Evolutionary conservation across 2,113 vertebrate species (phyloP), one percentile per base, ranked within the genome.

Genomic region (Dascyllus trimaculatus): DNA sequence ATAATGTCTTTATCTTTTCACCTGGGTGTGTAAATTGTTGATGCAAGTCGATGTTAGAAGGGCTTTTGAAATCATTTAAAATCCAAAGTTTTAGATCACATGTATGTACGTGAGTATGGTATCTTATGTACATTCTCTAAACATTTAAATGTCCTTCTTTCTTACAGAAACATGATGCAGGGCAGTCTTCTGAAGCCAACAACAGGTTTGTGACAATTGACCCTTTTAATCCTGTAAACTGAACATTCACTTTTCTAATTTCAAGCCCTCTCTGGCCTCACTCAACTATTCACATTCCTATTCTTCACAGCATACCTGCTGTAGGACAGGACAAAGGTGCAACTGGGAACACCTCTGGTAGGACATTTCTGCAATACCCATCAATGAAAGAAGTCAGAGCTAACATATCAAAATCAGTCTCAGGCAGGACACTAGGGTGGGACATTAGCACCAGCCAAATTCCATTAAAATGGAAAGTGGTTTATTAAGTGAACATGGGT

Each of bases 191-290:
- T 61, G 78, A 80, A 18, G 22, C 24, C 13, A 80, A 29, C 57
- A 76, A 25, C 70, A 86, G 88, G 92, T 93, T 11, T 63, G 87
- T 77, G 15, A 29, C 29, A 38, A 1, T n/a, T n/a, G n/a, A n/a
- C n/a, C n/a, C n/a, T 74, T 32, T 43, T 2, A 26, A 46, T 3
- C 19, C 11, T 9, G 11, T 7, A 19, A 64, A 4, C 15, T 49
- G 3, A 25, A 40, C 18, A 5, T 1, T 51, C 21, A 29, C 1
- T 0, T 11, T 19, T 6, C 26, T 15, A 38, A 9, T 22, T 18
- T 66, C 3, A 17, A 22, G 71, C 21, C 19, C 25, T 26, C 46
- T 40, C 13, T 21, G 3, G 7, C 49, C 66, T 5, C 40, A 65
- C 10, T 80, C 3, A 57, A 3, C 2, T 53, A 4, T 61, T 18